Evolutionary conservation across 2,797 vertebrate species (phyloP), one percentile per base, ranked within the genome.

Genomic region (Hylomyscus alleni): DNA sequence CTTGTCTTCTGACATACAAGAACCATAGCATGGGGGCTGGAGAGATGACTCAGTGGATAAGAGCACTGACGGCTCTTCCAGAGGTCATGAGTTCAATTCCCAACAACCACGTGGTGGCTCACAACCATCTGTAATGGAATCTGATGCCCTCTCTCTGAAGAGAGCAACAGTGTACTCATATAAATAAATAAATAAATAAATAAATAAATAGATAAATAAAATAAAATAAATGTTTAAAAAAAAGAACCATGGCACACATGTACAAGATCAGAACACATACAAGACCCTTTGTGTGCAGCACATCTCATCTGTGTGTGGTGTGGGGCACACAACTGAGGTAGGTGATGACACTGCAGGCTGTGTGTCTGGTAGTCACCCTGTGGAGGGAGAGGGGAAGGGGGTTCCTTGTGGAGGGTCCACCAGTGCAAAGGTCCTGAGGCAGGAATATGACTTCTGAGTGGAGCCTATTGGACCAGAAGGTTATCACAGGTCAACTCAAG

Each of bases 361-460:
- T 44, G 6, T 34, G 4, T 82, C 58, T 0, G 26, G 34, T 19
- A 17, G 0, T 80, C 76, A 56, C 31, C 65, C 65, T 69, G 31
- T n/a, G 65, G 31, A 12, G 29, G 54, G 52, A 4, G 26, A 34
- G 88, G 26, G 26, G 17, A 26, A 82, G n/a, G 26, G 17, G 34
- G 56, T 17, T 40, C 26, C 47, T 20, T 14, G 44, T 24, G 29
- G 72, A 10, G 20, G 77, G 54, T 26, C 37, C 37, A 44, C 9
- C 14, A 6, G 58, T 69, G 84, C 75, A 58, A 93, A 89, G 89
- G n/a, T 20, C 91, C 72, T 60, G 78, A 34, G 67, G 76, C 37
- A 19, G 77, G 69, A 31, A 15, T 1, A 2, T 1, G 31, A 7
- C 22, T 60, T 52, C 20, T 47, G 73, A 67, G 82, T 11, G 5